A percentile compares a stretch with the other conserved stretches of the same genome.
phyloP scores from a whole-genome alignment of 2,113 vertebrate species.

The Neomonachus schauinslandi region DNA sequence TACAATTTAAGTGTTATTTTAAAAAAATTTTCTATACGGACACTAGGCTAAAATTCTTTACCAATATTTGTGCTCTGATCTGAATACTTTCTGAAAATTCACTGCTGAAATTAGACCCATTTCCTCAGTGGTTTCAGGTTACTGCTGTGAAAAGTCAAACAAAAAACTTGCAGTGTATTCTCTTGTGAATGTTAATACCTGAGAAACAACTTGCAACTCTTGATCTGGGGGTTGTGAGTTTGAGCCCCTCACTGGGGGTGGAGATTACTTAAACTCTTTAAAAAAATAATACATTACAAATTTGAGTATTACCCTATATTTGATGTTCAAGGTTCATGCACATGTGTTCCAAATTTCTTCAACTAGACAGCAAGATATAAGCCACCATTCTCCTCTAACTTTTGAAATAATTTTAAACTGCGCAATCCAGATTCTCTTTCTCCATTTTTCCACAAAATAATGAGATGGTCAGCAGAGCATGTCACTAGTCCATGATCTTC shows the following conservation, averaged over 20 bases:
- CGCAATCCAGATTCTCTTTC: constrained; percentile 92
- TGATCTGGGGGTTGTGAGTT: not conserved
- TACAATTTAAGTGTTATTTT: not conserved
- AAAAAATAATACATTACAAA: not conserved
- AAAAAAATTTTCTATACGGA: not conserved
- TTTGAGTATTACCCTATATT: constrained; percentile 11
- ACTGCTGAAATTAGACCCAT: not conserved
- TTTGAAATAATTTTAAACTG: constrained; percentile 94
- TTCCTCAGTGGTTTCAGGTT: not conserved
- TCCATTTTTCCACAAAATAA: constrained; percentile 97
- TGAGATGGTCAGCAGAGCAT: constrained; percentile 95
- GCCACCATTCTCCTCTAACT: constrained; percentile 91
- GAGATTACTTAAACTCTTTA: not conserved
- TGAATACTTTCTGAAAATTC: not conserved
- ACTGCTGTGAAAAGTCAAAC: not conserved
- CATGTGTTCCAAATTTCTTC: not conserved
- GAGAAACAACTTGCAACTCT: not conserved
- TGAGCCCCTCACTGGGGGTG: not conserved
- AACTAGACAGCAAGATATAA: constrained; percentile 81
- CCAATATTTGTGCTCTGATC: not conserved
- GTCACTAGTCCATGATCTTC: constrained; percentile 93
- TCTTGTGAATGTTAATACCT: not conserved
- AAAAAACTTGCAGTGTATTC: not conserved
- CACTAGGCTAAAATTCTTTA: not conserved
- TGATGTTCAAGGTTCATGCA: constrained; percentile 46